phyloP scores from a whole-genome alignment of 2,113 vertebrate species.

The Ariopsis seemanni region DNA sequence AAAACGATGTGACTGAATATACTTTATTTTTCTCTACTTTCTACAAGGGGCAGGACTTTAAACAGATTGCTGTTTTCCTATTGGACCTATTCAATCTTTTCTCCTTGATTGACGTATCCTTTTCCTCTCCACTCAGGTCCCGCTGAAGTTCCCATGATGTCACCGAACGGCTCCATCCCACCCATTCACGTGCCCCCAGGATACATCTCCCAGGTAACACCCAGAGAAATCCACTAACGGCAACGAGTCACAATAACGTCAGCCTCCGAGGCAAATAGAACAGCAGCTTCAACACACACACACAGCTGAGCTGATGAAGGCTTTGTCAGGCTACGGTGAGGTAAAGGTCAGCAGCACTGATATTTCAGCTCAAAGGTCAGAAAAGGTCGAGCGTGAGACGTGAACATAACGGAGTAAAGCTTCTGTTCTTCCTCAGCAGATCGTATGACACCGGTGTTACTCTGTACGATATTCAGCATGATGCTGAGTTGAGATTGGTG shows the following conservation, averaged over 20 bases:
- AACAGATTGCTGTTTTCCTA: conserved; percentile 19
- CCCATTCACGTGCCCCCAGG: conserved; percentile 89
- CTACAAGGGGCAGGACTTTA: background rate
- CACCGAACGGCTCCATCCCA: conserved; percentile 87
- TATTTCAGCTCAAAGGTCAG: conserved; percentile 53
- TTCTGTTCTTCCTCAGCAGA: background rate
- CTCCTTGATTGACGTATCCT: conserved; percentile 40
- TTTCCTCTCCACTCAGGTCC: conserved; percentile 70
- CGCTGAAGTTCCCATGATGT: conserved; percentile 91
- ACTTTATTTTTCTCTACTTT: background rate
- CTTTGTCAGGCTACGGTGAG: conserved; percentile 33
- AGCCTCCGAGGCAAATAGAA: background rate
- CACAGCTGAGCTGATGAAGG: background rate
- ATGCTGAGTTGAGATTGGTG: background rate
- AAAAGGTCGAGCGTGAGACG: conserved; percentile 8
- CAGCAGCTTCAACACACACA: background rate
- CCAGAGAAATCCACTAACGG: conserved; percentile 20
- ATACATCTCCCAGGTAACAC: conserved; percentile 87
- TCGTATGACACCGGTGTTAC: background rate
- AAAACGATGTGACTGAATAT: background rate
- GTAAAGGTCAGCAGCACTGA: conserved; percentile 41
- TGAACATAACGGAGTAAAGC: conserved; percentile 33
- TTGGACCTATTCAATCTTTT: background rate
- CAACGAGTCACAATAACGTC: conserved; percentile 30
- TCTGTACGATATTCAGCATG: no score